Conservation (phyloP, 1,140 invertebrate species). For the Leptestheria dahalacensis region DNA sequence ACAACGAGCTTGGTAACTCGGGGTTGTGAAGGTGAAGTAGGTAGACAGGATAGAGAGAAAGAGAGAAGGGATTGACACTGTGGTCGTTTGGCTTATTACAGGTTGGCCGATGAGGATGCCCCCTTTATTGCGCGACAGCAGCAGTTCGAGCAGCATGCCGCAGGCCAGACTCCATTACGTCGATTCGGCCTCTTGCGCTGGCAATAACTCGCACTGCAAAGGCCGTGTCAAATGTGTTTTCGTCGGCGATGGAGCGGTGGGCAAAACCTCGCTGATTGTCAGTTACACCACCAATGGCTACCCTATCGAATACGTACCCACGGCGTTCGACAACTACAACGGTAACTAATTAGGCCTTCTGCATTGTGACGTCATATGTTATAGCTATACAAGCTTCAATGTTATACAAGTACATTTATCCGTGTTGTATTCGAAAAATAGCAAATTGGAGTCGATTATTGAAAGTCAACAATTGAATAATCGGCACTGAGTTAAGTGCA, state of each 20-base stretch:
- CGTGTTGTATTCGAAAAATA: no score
- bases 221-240: conserved; percentile 65
- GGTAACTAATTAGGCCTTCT: conserved; percentile 34
- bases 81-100: no score
- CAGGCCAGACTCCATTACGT: conserved; percentile 4
- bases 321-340: conserved; percentile 77
- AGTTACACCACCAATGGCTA: conserved; percentile 87
- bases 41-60: no score
- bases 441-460: no score
- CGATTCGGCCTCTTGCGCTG: background rate
- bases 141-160: conserved; percentile 5
- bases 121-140: conserved; percentile 11
- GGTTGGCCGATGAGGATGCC: background rate
- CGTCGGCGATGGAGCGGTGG: conserved; percentile 76
- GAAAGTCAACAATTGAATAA: no score
- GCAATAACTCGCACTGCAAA: conserved; percentile 12
- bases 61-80: no score
- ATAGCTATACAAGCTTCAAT: no score
- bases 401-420: no score
- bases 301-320: conserved; percentile 75
- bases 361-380: no score
- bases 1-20: no score
- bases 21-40: no score
- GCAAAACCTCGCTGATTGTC: conserved; percentile 81
- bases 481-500: no score